phyloP scores from a whole-genome alignment of 30 jellyfish, hydroid and myxozoan genomes.

The Phacellophora camtschatica region DNA sequence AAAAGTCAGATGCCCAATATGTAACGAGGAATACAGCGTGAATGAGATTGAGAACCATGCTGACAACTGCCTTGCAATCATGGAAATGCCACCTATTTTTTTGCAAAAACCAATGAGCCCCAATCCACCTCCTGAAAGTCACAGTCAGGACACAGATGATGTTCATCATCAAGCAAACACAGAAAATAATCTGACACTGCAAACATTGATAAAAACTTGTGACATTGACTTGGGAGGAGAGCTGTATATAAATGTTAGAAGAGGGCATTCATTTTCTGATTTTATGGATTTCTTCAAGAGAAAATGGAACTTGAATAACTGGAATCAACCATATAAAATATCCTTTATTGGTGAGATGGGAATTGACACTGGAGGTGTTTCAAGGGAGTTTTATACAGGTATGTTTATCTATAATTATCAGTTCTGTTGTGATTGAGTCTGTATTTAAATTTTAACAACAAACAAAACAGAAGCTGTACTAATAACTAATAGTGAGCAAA shows the following conservation, averaged over 20 bases:
- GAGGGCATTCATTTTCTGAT: slow-evolving; percentile 20
- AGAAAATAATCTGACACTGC: too few species aligned
- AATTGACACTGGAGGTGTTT: slow-evolving; percentile 62
- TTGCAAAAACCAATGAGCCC: slow-evolving; percentile 4
- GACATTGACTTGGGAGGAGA: too few species aligned
- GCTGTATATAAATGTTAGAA: neutral
- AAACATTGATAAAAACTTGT: too few species aligned
- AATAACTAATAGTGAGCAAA: too few species aligned
- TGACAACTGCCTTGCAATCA: neutral
- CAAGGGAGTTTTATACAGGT: slow-evolving; percentile 56
- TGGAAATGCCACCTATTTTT: slow-evolving; percentile 18
- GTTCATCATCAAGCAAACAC: too few species aligned
- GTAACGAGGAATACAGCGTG: neutral
- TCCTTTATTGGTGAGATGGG: slow-evolving; percentile 40
- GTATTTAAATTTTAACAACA: too few species aligned
- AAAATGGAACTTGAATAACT: slow-evolving; percentile 31
- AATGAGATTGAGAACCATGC: slow-evolving; percentile 8
- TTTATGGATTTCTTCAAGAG: slow-evolving; percentile 4
- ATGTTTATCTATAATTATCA: neutral
- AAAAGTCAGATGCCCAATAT: slow-evolving; percentile 16
- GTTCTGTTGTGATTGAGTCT: neutral
- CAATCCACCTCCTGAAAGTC: neutral
- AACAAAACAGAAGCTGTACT: too few species aligned
- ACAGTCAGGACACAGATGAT: neutral
- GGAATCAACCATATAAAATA: neutral